These are phyloP conservation scores for Corythucha ciliata DNA, from an alignment of 2,888 invertebrate genomes.

Conservation along the genomic window DNA sequence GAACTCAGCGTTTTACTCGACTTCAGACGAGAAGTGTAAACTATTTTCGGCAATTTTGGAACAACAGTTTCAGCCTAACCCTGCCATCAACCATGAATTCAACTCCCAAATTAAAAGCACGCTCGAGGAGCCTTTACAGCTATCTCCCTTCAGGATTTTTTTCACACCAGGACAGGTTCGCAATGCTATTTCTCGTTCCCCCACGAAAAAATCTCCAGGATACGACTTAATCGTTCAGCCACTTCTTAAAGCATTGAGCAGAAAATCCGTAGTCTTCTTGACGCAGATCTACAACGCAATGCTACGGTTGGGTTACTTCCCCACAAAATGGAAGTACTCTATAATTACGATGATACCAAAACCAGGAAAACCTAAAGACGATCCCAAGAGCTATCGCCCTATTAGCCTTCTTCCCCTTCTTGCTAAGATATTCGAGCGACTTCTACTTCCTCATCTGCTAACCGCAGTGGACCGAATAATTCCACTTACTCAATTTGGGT, in stretches of 20 bases:
- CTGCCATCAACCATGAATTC: too few relatives aligned
- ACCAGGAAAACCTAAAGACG: neutral
- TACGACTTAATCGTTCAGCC: slow-evolving; percentile 6
- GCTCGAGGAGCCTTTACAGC: too few relatives aligned
- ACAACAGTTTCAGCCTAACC: slow-evolving; percentile 13
- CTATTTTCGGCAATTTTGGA: slow-evolving; percentile 4
- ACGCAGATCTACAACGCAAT: slow-evolving; percentile 1
- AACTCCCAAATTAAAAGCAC: too few relatives aligned
- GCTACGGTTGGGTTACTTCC: neutral
- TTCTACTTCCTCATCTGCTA: neutral
- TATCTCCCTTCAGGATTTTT: slow-evolving; percentile 8
- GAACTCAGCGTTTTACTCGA: neutral
- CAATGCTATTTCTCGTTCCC: slow-evolving; percentile 15
- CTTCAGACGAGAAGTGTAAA: slow-evolving; percentile 4
- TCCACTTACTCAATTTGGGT: slow-evolving; percentile 5
- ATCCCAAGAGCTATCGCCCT: neutral
- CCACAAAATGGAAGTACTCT: neutral
- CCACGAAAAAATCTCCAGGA: slow-evolving; percentile 12
- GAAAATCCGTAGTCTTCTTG: neutral
- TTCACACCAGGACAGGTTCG: slow-evolving; percentile 16
- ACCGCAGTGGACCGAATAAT: neutral
- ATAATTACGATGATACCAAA: slow-evolving; percentile 1
- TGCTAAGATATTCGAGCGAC: slow-evolving; percentile 9
- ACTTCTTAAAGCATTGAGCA: neutral
- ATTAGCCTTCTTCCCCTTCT: slow-evolving; percentile 7